phyloP scores from a whole-genome alignment of 2,888 invertebrate species.

The Drosophila ustulata region DNA sequence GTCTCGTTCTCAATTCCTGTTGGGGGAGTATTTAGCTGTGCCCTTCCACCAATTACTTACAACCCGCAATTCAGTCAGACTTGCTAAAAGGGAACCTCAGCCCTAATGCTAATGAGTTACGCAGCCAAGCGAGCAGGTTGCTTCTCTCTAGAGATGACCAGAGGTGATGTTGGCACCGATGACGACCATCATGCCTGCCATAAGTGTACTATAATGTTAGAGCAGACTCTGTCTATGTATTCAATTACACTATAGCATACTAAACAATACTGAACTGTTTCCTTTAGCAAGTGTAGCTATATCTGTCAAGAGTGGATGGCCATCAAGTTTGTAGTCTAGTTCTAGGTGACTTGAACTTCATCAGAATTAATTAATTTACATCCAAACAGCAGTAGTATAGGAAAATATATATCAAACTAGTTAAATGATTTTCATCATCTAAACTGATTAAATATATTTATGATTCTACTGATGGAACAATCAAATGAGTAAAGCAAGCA shows the following conservation, averaged over 20 bases:
- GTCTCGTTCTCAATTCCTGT: neutral
- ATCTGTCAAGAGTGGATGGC: too few species aligned
- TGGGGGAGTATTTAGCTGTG: neutral
- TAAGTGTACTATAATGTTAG: neutral
- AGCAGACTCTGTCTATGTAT: too few species aligned
- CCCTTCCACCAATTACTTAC: neutral
- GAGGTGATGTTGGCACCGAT: conserved; percentile 22
- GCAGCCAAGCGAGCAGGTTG: conserved; percentile 23
- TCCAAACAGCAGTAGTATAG: too few species aligned
- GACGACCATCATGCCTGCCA: neutral
- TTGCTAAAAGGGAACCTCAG: conserved; percentile 23
- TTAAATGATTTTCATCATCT: too few species aligned
- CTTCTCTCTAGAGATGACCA: conserved; percentile 22
- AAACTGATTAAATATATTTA: neutral
- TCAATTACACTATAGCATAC: too few species aligned
- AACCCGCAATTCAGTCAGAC: conserved; percentile 16
- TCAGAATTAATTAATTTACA: too few species aligned
- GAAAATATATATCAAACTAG: too few species aligned
- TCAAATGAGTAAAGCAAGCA: neutral
- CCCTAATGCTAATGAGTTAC: conserved; percentile 51
- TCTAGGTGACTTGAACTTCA: too few species aligned
- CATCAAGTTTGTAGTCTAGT: too few species aligned
- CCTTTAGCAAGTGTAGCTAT: too few species aligned
- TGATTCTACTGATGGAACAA: neutral
- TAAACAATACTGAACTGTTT: too few species aligned